Conservation (phyloP, 2,888 invertebrate species). For the Subacronicta megacephala region DNA sequence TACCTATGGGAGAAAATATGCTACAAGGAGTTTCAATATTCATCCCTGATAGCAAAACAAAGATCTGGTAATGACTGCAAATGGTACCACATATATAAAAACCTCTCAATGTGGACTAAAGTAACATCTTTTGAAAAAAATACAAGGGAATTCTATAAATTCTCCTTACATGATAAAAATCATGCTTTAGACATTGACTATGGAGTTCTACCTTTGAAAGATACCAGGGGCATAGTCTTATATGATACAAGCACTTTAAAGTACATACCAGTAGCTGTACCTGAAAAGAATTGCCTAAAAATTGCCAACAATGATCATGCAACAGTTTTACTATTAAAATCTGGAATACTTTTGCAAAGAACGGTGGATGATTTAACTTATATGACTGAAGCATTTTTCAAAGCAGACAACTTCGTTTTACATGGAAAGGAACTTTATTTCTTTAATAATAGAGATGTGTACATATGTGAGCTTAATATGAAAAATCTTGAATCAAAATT, state of each 20-base stretch:
- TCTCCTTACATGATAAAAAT: conserved; percentile 70
- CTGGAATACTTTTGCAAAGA: conserved; percentile 72
- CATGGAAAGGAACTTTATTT: conserved; percentile 68
- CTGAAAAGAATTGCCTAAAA: conserved; percentile 72
- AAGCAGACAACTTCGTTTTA: conserved; percentile 76
- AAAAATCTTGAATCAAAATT: conserved; percentile 67
- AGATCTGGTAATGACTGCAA: conserved; percentile 70
- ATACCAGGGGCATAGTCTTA: conserved; percentile 71
- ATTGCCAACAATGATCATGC: conserved; percentile 73
- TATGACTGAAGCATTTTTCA: conserved; percentile 71
- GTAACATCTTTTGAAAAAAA: conserved; percentile 61
- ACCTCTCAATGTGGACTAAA: conserved; percentile 73
- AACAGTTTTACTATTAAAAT: conserved; percentile 70
- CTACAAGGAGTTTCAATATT: conserved; percentile 66
- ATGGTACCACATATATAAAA: conserved; percentile 80
- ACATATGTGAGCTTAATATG: conserved; percentile 65
- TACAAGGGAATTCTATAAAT: conserved; percentile 74
- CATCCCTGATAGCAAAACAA: conserved; percentile 76
- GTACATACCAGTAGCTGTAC: conserved; percentile 74
- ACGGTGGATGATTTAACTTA: conserved; percentile 61
- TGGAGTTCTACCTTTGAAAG: conserved; percentile 75
- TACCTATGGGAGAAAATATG: conserved; percentile 75
- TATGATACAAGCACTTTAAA: conserved; percentile 75
- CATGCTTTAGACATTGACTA: conserved; percentile 73
- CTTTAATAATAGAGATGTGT: conserved; percentile 71